A percentile compares a stretch with the other conserved stretches of the same genome.
These are phyloP conservation scores for Xestoiulus laeticollis DNA, from an alignment of 2,888 invertebrate species.

Conservation along the genomic window DNA sequence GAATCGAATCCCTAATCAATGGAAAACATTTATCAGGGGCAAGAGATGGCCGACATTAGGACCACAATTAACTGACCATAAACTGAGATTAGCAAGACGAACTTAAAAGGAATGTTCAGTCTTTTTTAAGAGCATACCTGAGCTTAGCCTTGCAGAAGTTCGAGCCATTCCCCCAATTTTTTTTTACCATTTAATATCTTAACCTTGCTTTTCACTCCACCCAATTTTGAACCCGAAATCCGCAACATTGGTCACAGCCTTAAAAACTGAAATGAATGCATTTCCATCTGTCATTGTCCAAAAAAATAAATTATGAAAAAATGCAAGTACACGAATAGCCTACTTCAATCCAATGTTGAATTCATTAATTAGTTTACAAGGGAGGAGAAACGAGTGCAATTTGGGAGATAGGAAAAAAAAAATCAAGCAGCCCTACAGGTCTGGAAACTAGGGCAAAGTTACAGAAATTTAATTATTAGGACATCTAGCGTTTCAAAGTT, in stretches of 20 bases:
- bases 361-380: conserved; percentile 25
- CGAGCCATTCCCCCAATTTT: background rate
- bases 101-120: background rate
- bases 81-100: background rate
- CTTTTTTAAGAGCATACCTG: background rate
- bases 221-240: conserved; percentile 8
- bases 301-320: background rate
- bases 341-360: conserved; percentile 32
- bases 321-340: conserved; percentile 36
- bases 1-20: background rate
- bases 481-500: background rate
- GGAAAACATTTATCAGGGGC: background rate
- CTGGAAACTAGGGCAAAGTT: conserved; percentile 13
- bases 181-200: background rate
- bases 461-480: background rate
- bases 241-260: background rate
- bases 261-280: conserved; percentile 24
- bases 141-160: background rate
- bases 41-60: background rate
- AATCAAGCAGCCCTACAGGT: background rate
- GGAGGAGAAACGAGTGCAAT: conserved; percentile 7
- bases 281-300: conserved; percentile 38
- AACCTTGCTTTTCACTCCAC: conserved; percentile 28
- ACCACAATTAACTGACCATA: background rate
- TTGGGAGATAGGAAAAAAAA: background rate